These are phyloP conservation scores for Pterobdella sp. DNA, from an alignment of 2,888 invertebrate genomes.

Conservation along the genomic window DNA sequence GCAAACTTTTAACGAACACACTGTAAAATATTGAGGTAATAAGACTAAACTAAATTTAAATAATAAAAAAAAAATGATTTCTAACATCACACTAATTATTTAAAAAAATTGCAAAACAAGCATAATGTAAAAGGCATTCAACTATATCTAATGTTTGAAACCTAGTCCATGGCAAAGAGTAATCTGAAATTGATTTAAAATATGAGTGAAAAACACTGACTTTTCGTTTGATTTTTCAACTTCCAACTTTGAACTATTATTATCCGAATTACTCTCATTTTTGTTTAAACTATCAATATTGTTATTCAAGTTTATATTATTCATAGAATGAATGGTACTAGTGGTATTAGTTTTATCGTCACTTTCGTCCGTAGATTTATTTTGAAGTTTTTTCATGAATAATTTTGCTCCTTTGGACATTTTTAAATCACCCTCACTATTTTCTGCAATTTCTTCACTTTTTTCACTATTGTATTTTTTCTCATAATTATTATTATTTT, in stretches of 20 bases:
- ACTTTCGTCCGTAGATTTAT: not conserved
- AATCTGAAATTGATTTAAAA: not conserved
- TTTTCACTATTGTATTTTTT: too few relatives aligned
- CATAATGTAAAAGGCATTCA: too few relatives aligned
- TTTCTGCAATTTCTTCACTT: too few relatives aligned
- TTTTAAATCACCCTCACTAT: not conserved
- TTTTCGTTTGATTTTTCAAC: not conserved
- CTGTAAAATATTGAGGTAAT: too few relatives aligned
- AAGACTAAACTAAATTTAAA: too few relatives aligned
- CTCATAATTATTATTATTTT: too few relatives aligned
- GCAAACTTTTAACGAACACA: too few relatives aligned
- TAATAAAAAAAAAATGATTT: too few relatives aligned
- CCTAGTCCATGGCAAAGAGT: constrained; percentile 5
- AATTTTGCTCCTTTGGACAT: constrained; percentile 4
- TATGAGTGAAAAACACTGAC: not conserved
- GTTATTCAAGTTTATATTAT: not conserved
- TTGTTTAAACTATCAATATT: constrained; percentile 1
- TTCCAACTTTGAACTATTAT: not conserved
- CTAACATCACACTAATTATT: too few relatives aligned
- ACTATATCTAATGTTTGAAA: not conserved
- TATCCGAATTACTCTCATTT: too few relatives aligned
- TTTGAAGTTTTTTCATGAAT: not conserved
- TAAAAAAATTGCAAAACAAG: too few relatives aligned
- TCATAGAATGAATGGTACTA: not conserved
- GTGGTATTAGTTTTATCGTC: not conserved